A percentile compares a stretch with the other conserved stretches of the same genome.
phyloP scores from a whole-genome alignment of 2,888 invertebrate genomes.

The Chrysotoxum bicinctum region DNA sequence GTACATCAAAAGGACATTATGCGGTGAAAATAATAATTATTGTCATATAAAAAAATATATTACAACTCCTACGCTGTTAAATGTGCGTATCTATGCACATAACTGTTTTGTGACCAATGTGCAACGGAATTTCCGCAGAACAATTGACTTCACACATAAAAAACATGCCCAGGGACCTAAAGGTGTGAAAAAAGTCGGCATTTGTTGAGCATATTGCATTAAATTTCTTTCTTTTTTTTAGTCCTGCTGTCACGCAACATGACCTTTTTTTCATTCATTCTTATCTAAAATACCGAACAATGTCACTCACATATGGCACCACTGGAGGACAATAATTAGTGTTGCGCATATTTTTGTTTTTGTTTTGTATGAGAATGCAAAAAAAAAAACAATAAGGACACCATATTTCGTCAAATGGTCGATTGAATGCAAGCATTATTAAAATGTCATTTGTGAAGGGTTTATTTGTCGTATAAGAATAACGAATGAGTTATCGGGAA shows the following conservation, averaged over 20 bases:
- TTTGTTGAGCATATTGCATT: slow-evolving; percentile 64
- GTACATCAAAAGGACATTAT: slow-evolving; percentile 11
- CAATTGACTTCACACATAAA: slow-evolving; percentile 2
- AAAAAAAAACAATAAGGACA: slow-evolving; percentile 36
- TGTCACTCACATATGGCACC: slow-evolving; percentile 64
- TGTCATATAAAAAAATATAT: slow-evolving; percentile 31
- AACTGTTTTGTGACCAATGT: slow-evolving; percentile 24
- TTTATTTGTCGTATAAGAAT: not conserved
- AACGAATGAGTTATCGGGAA: slow-evolving; percentile 32
- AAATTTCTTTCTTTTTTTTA: not conserved
- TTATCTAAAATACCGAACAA: slow-evolving; percentile 70
- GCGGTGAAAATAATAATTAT: slow-evolving; percentile 29
- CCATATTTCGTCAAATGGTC: slow-evolving; percentile 41
- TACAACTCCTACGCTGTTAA: slow-evolving; percentile 51
- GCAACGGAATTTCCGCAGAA: slow-evolving; percentile 50
- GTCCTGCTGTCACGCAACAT: slow-evolving; percentile 62
- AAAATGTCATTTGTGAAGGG: slow-evolving; percentile 56
- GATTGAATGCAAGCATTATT: slow-evolving; percentile 57
- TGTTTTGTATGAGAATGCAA: slow-evolving; percentile 28
- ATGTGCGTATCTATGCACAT: not conserved
- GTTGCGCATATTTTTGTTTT: slow-evolving; percentile 31
- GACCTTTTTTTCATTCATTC: slow-evolving; percentile 32
- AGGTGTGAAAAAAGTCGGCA: slow-evolving; percentile 66
- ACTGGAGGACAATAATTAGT: slow-evolving; percentile 50
- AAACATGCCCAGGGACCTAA: not conserved